phyloP scores from a whole-genome alignment of 1,140 invertebrate species.

The Heliconius himera region DNA sequence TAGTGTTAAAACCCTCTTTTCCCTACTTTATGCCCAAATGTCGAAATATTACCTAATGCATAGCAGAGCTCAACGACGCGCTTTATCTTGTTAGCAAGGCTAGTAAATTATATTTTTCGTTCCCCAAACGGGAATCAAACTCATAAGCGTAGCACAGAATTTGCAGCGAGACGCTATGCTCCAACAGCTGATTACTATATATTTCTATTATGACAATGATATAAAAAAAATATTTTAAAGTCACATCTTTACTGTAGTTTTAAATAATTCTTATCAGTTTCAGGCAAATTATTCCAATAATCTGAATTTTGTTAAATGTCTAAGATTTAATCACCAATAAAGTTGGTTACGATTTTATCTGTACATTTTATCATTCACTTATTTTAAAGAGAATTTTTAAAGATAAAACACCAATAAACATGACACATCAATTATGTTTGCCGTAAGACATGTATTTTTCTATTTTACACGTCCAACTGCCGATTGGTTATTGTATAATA shows the following conservation, averaged over 20 bases:
- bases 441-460: slow-evolving; percentile 24
- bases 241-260: background rate
- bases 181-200: too few species aligned
- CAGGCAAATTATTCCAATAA: slow-evolving; percentile 8
- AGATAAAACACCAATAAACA: slow-evolving; percentile 37
- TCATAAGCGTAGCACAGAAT: too few species aligned
- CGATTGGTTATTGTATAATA: slow-evolving; percentile 36
- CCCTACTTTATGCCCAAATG: too few species aligned
- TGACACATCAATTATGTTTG: slow-evolving; percentile 35
- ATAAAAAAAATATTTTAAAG: background rate
- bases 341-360: slow-evolving; percentile 26
- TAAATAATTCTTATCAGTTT: background rate
- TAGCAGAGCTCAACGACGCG: too few species aligned
- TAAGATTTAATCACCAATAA: slow-evolving; percentile 22
- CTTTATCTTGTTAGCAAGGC: too few species aligned
- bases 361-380: slow-evolving; percentile 31
- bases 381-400: slow-evolving; percentile 38
- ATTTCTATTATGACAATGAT: background rate
- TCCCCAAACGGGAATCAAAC: too few species aligned
- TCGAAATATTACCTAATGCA: too few species aligned
- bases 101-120: too few species aligned
- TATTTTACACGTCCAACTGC: slow-evolving; percentile 15
- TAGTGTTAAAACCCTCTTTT: too few species aligned
- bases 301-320: slow-evolving; percentile 21
- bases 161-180: too few species aligned